phyloP scores from a whole-genome alignment of 2,888 invertebrate species.

The Diarsia dahlii region DNA sequence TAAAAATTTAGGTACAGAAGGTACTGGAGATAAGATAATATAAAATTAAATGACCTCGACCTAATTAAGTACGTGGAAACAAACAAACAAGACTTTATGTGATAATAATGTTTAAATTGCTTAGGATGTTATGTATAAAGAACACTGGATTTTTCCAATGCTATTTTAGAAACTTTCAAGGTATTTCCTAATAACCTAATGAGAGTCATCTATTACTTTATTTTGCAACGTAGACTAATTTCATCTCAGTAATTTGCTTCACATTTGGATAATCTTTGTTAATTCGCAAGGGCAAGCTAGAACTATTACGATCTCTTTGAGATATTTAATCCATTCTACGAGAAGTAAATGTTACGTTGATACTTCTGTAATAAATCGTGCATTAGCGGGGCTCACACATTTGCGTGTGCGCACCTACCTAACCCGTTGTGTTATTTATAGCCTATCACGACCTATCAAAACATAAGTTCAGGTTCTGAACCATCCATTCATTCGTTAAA shows the following conservation, averaged over 20 bases:
- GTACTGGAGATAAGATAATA: slow-evolving; percentile 7
- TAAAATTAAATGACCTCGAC: neutral
- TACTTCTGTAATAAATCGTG: slow-evolving; percentile 8
- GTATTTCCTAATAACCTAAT: neutral
- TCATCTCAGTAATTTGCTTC: slow-evolving; percentile 1
- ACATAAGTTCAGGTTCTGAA: slow-evolving; percentile 49
- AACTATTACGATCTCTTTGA: slow-evolving; percentile 29
- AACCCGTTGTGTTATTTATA: slow-evolving; percentile 54
- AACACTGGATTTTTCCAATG: neutral
- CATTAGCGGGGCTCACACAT: slow-evolving; percentile 34
- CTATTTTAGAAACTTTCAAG: slow-evolving; percentile 4
- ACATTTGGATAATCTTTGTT: slow-evolving; percentile 11
- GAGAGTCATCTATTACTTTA: neutral
- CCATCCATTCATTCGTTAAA: slow-evolving; percentile 33
- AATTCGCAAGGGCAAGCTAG: slow-evolving; percentile 29
- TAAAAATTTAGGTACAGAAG: neutral
- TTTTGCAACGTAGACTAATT: slow-evolving; percentile 35
- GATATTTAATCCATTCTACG: neutral
- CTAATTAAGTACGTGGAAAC: neutral
- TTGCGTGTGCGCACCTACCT: slow-evolving; percentile 46
- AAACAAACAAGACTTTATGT: neutral
- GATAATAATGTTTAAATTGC: neutral
- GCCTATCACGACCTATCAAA: slow-evolving; percentile 49
- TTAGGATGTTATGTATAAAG: neutral
- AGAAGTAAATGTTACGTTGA: slow-evolving; percentile 33